Evolutionary conservation across 1,140 invertebrate genomes (phyloP), one percentile per base, ranked within the genome.

Genomic region (Sarcophaga bullata): DNA sequence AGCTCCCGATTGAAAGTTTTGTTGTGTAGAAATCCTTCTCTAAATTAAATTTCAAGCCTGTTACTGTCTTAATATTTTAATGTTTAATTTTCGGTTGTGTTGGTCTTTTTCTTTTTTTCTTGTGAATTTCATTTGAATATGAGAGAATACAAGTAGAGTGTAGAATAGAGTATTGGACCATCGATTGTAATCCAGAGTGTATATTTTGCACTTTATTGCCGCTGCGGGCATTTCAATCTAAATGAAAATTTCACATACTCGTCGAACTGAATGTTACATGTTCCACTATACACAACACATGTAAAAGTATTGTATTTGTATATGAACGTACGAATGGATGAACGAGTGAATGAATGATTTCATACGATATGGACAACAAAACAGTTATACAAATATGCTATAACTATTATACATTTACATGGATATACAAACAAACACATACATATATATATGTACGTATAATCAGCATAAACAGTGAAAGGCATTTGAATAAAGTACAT

Each of bases 161-260:
- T 17, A 62, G 52, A 17, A 4, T 11, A 62, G 19, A 1, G 9
- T 17, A 49, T 37, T 48, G 25, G 73, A 25, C 68, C 11, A 49
- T 76, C 46, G 7, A 76, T 76, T 46, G 73, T 76, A 76, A 76
- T 76, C 48, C 48, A 76, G 48, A 76, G 73, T 49, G 47, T 76
- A 76, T 76, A 76, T 76, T 49, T 76, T 76, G 73, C 48, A 76
- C 48, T 76, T 76, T 76, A 76, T 76, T 76, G 73, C 73, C 73
- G 73, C 73, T 76, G 17, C 15, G 73, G 73, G 73, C 73, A 76
- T 76, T 76, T 76, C 73, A 76, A 76, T 76, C 73, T 49, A 76
- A 76, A 76, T 76, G 73, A 76, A 76, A 76, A 76, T 76, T 76
- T 76, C 46, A 76, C 46, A 76, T 76, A 76, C 47, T 37, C 25